Percentiles rank a stretch among this genome's conserved stretches.
Evolutionary conservation across 2,113 vertebrate species (phyloP).

Genomic region (Zingel zingel): DNA sequence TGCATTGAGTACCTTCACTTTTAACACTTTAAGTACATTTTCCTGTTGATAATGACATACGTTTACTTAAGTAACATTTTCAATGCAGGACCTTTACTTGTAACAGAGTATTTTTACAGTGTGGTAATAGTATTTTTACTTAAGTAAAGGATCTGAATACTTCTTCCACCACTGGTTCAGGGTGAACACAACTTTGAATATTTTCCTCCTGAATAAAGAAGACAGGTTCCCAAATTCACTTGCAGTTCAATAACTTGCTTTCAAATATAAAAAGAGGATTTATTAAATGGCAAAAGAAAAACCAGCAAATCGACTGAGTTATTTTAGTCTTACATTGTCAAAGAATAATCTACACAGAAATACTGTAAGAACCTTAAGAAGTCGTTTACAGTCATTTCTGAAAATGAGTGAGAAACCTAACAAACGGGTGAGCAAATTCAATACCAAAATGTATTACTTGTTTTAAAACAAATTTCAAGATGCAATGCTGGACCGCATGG

Average conservation of each 20-base stretch:
- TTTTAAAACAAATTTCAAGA: background rate
- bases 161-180: too few relatives aligned
- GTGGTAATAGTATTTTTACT: too few relatives aligned
- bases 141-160: too few relatives aligned
- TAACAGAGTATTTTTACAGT: too few relatives aligned
- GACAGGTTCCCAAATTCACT: background rate
- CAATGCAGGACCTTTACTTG: too few relatives aligned
- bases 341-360: background rate
- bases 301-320: background rate
- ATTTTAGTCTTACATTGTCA: too few relatives aligned
- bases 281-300: background rate
- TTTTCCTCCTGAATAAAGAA: background rate
- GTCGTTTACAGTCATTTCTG: background rate
- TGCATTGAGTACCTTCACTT: too few relatives aligned
- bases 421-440: background rate
- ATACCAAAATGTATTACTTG: background rate
- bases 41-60: too few relatives aligned
- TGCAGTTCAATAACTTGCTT: background rate
- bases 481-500: slow-evolving; percentile 3
- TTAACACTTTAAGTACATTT: too few relatives aligned
- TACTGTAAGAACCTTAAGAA: background rate
- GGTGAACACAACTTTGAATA: background rate
- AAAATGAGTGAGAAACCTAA: background rate
- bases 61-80: too few relatives aligned
- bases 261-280: background rate